These are phyloP conservation scores for Drosophila monieri DNA, from an alignment of 2,888 invertebrate genomes.

Conservation along the genomic window DNA sequence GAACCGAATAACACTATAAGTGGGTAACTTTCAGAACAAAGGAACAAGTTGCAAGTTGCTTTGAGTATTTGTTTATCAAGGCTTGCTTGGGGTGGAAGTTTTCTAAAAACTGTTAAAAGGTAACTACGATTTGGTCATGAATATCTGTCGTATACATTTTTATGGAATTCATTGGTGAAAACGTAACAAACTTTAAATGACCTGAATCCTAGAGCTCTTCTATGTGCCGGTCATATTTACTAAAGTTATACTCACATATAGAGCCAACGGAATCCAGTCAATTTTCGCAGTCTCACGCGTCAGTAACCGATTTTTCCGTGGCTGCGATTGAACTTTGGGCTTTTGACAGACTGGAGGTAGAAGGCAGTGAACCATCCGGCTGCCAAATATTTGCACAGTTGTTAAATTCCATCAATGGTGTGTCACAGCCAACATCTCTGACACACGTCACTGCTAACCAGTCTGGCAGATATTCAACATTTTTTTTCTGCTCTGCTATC, in stretches of 20 bases:
- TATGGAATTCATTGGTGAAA: not conserved
- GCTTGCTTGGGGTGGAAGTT: not conserved
- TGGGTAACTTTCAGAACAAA: slow-evolving; percentile 17
- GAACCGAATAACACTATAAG: slow-evolving; percentile 23
- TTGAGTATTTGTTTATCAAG: slow-evolving; percentile 20
- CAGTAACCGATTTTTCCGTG: slow-evolving; percentile 68
- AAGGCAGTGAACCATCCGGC: slow-evolving; percentile 44
- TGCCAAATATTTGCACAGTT: slow-evolving; percentile 73
- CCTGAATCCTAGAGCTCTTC: too few relatives aligned
- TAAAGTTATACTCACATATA: not conserved
- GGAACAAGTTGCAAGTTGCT: slow-evolving; percentile 15
- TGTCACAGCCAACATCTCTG: slow-evolving; percentile 41
- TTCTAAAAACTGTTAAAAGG: not conserved
- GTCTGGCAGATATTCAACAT: not conserved
- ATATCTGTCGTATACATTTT: not conserved
- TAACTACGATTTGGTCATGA: slow-evolving; percentile 1
- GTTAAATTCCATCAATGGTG: slow-evolving; percentile 69
- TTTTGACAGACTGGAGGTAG: not conserved
- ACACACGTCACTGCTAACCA: slow-evolving; percentile 19
- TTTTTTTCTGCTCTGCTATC: slow-evolving; percentile 5
- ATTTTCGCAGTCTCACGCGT: slow-evolving; percentile 69
- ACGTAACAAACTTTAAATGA: not conserved
- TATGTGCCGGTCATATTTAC: not conserved
- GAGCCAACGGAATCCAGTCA: slow-evolving; percentile 60
- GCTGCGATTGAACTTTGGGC: slow-evolving; percentile 1